These are phyloP conservation scores for Dynastes tityus DNA, from an alignment of 2,888 invertebrate genomes.

Conservation along the genomic window DNA sequence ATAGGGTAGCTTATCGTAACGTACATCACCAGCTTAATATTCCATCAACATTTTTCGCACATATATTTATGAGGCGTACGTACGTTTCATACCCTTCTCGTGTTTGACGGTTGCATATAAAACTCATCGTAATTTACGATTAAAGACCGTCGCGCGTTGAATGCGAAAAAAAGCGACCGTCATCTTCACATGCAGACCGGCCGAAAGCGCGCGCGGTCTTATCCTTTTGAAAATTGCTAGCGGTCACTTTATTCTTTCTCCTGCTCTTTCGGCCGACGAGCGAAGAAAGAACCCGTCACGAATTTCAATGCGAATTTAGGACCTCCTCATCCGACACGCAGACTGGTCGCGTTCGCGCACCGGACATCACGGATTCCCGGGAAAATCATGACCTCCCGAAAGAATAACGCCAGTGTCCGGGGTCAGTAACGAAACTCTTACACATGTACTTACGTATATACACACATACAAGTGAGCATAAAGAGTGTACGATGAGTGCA, in stretches of 20 bases:
- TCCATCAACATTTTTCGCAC: constrained; percentile 14
- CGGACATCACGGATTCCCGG: constrained; percentile 28
- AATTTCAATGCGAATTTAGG: constrained; percentile 40
- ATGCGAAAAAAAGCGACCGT: constrained; percentile 19
- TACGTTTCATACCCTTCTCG: constrained; percentile 6
- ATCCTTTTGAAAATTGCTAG: constrained; percentile 32
- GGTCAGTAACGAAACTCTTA: constrained; percentile 36
- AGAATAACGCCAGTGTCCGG: constrained; percentile 36
- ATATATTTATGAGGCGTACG: constrained; percentile 15
- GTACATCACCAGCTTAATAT: neutral
- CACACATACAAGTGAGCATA: neutral
- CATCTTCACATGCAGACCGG: constrained; percentile 19
- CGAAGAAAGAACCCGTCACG: constrained; percentile 16
- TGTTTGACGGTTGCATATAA: constrained; percentile 29
- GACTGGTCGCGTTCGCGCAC: constrained; percentile 14
- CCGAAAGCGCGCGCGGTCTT: neutral
- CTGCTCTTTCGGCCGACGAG: neutral
- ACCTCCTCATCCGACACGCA: constrained; percentile 19
- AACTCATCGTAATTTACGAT: constrained; percentile 34
- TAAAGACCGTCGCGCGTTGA: constrained; percentile 29
- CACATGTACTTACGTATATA: neutral
- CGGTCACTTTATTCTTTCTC: constrained; percentile 41
- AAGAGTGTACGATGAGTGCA: neutral
- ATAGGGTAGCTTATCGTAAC: neutral
- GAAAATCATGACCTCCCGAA: constrained; percentile 38